Evolutionary conservation across 2,888 invertebrate species (phyloP), one percentile per base, ranked within the genome.

Genomic region (Belgica antarctica): DNA sequence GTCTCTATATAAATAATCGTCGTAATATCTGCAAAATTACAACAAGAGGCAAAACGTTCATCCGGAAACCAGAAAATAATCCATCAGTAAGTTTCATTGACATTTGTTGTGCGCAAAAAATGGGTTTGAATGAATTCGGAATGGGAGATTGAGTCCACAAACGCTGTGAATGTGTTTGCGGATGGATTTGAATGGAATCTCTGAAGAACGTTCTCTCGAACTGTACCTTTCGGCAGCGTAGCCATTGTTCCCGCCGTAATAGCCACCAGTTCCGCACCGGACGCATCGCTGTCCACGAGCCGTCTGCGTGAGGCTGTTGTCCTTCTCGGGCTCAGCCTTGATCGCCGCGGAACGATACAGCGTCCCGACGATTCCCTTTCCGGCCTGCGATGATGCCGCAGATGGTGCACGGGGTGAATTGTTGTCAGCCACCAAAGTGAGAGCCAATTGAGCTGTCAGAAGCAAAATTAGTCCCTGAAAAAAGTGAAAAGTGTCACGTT

Each of bases 1-100:
- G 15, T 71, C 72, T 65, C 75, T 76, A 8, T 68, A 68, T 57
- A 61, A 70, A 34, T 68, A 68, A 34, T 68, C 57, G 46, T 68
- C 68, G 46, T 68, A 68, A 17, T n/a, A 27, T 68, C 68, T 68
- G n/a, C n/a, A n/a, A 28, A 36, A 62, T 62, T 62, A 8, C 7
- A 62, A 34, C 24, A 62, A 31, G 3, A 27, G 24, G 61, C 10
- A 61, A 12, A 61, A 61, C 17, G 24, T 28, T 27, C 62, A 19
- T 62, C 34, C 62, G 36, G 36, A 62, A 36, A 31, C 36, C 34
- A 62, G 12, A 34, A 36, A 62, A 62, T 36, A 62, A 22, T 59
- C 27, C 59, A 59, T 59, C 59, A 59, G 25, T 59, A 4, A 5
- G 25, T 59, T 22, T 59, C 27, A 27, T 59, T 59, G 59, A 59